Base-by-base conservation (phyloP, 2,888 invertebrate species). In the Parthenolecanium corni region DNA sequence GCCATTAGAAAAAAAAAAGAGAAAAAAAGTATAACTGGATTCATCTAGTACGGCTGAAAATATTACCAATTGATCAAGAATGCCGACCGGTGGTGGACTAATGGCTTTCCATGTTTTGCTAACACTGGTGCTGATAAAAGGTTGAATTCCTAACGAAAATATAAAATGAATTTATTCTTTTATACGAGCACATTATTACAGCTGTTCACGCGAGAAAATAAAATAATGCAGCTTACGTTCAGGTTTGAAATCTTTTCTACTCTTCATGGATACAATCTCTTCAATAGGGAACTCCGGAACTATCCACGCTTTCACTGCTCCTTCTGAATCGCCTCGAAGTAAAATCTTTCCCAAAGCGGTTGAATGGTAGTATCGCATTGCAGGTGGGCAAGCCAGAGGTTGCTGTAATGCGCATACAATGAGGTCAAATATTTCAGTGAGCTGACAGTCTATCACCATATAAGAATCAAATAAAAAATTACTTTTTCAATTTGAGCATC, bases 251-350 rank as follows among this genome's bases (percentile, higher is more conserved):
- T 74, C 73, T 65, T 79, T 77, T 51, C 79, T 83, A 73, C 78
- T 82, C 74, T 81, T 74, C 68, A 82, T 75, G 70, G 81, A 76
- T 64, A 72, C 75, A 66, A 78, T 75, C 70, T 84, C 80, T 2
- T 83, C 80, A 57, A 79, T 76, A 0, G 85, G 82, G 3, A 89
- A 82, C 47, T 91, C 88, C 2, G 94, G 93, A 5, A 95, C 84
- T 64, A 81, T 83, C 95, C 95, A 96, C 5, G 91, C 77, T 3
- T 88, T 82, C 2, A 96, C 84, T 16, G 86, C 85, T 0, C 95
- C 95, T 69, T 89, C 89, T 0, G 92, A 92, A 74, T 96, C 95
- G 0, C 95, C 95, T 1, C 95, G 80, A 4, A 96, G 73, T 46
- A 90, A 73, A 0, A 80, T 76, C 67, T 83, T 84, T 52, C 82